Conservation (phyloP, 2,113 vertebrate genomes). For the Hassar affinis region DNA sequence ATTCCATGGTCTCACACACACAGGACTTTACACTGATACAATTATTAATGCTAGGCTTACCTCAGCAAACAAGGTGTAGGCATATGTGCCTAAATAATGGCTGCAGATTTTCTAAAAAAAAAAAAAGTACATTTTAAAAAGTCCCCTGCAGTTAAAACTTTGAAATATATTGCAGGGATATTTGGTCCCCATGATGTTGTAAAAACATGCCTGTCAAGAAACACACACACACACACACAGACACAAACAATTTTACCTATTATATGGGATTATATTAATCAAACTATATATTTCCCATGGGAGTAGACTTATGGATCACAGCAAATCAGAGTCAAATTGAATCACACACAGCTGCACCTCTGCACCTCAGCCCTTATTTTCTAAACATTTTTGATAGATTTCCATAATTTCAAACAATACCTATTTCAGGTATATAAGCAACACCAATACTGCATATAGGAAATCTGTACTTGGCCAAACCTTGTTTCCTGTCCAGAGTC, state of each 20-base stretch:
- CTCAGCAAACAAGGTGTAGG: background rate
- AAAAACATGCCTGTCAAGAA: background rate
- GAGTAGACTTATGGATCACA: slow-evolving; percentile 81
- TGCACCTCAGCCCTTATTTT: slow-evolving; percentile 29
- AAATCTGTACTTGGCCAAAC: background rate
- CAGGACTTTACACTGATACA: too few relatives aligned
- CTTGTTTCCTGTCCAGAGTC: background rate
- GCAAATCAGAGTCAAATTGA: slow-evolving; percentile 91
- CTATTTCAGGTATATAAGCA: slow-evolving; percentile 10
- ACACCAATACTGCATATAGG: background rate
- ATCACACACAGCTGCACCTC: slow-evolving; percentile 51
- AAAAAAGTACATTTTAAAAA: background rate
- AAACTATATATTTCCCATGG: slow-evolving; percentile 86
- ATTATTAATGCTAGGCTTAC: background rate
- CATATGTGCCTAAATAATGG: too few relatives aligned
- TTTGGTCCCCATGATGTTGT: background rate
- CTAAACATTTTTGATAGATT: slow-evolving; percentile 39
- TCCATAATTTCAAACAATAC: slow-evolving; percentile 27
- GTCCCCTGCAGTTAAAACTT: background rate
- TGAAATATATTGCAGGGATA: too few relatives aligned
- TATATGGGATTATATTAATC: slow-evolving; percentile 87
- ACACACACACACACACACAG: background rate
- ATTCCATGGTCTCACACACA: too few relatives aligned
- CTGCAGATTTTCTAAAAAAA: too few relatives aligned
- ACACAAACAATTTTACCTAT: slow-evolving; percentile 70